Percentiles rank a stretch among this genome's conserved stretches.
Conservation (phyloP, 2,888 invertebrate genomes). For the Eustalomyia histrio region DNA sequence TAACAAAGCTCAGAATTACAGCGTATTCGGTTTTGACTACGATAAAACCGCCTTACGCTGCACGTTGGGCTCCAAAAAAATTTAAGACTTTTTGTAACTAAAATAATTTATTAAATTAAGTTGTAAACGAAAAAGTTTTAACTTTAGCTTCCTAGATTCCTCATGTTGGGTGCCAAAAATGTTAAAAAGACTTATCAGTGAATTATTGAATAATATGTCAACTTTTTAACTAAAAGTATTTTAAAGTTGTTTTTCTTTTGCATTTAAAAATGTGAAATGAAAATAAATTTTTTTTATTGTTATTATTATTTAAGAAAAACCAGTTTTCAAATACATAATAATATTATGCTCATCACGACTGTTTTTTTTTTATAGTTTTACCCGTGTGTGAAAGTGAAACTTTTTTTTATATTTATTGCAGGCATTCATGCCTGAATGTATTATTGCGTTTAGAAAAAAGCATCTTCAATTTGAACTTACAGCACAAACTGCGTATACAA, state of each 20-base stretch:
- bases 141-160: too few relatives aligned
- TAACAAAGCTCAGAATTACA: too few relatives aligned
- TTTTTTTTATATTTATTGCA: conserved; percentile 13
- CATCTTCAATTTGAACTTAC: conserved; percentile 11
- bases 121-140: too few relatives aligned
- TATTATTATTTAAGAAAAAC: conserved; percentile 7
- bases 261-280: background rate
- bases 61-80: too few relatives aligned
- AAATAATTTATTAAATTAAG: too few relatives aligned
- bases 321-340: conserved; percentile 35
- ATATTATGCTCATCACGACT: background rate
- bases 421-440: conserved; percentile 6
- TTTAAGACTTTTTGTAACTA: too few relatives aligned
- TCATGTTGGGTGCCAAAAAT: too few relatives aligned
- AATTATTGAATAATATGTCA: too few relatives aligned
- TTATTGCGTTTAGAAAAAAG: conserved; percentile 42
- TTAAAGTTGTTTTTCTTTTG: background rate
- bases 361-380: conserved; percentile 13
- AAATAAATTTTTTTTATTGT: background rate
- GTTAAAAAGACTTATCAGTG: too few relatives aligned
- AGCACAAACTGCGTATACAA: background rate
- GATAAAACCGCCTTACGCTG: too few relatives aligned
- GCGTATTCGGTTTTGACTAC: too few relatives aligned
- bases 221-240: background rate
- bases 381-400: conserved; percentile 55